Evolutionary conservation across 2,888 invertebrate genomes (phyloP).

Genomic region (Aplocera efformata): DNA sequence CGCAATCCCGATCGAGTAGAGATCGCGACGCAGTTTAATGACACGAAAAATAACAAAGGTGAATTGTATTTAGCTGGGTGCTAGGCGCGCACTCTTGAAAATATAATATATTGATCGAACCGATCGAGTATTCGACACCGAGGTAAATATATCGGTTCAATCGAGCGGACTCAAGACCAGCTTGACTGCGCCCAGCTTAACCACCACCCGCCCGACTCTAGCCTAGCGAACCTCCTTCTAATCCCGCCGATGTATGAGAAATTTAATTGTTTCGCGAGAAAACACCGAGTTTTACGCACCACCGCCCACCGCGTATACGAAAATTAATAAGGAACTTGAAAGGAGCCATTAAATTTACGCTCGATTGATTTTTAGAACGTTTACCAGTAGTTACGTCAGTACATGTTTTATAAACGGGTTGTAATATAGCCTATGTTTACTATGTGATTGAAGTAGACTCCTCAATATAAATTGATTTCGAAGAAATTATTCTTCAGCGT

Average conservation of each 20-base stretch:
- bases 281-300: constrained; percentile 61
- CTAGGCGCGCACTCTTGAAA: constrained; percentile 61
- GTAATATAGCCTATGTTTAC: too few relatives aligned
- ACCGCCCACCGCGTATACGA: constrained; percentile 55
- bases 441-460: too few relatives aligned
- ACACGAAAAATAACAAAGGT: constrained; percentile 81
- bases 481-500: constrained; percentile 2
- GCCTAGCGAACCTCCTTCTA: constrained; percentile 48
- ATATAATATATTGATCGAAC: constrained; percentile 67
- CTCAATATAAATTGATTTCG: too few relatives aligned
- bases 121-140: constrained; percentile 58
- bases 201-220: constrained; percentile 41
- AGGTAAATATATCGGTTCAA: constrained; percentile 58
- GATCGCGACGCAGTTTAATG: constrained; percentile 80
- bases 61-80: constrained; percentile 77
- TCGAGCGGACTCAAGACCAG: constrained; percentile 64
- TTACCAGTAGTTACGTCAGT: constrained; percentile 65
- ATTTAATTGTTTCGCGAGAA: constrained; percentile 75
- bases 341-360: constrained; percentile 76
- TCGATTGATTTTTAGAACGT: constrained; percentile 69
- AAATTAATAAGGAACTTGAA: constrained; percentile 70
- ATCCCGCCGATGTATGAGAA: constrained; percentile 66
- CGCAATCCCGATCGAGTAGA: constrained; percentile 76
- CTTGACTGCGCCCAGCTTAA: constrained; percentile 53
- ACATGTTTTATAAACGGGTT: constrained; percentile 32